Percentiles rank a stretch among this genome's conserved stretches.
These are phyloP conservation scores for Dolichoris vasculosae DNA, from an alignment of 1,140 invertebrate species.

Conservation along the genomic window DNA sequence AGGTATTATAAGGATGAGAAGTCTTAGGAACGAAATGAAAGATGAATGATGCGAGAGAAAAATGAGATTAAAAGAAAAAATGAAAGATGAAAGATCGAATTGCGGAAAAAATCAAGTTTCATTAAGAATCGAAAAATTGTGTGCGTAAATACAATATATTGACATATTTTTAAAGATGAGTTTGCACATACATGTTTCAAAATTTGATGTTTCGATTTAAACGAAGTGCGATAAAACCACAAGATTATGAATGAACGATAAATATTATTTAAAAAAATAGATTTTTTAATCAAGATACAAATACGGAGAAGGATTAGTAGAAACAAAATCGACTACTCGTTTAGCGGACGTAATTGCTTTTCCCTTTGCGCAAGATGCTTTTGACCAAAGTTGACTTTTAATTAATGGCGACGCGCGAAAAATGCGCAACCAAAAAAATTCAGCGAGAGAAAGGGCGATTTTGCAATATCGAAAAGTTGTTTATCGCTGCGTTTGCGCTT, in stretches of 20 bases:
- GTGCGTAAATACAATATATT: neutral
- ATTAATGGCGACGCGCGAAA: slow-evolving; percentile 21
- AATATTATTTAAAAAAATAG: too few relatives aligned
- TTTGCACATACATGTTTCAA: neutral
- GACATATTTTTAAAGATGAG: neutral
- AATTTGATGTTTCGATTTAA: neutral
- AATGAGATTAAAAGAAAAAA: neutral
- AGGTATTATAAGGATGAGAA: neutral
- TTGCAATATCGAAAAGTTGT: slow-evolving; percentile 26
- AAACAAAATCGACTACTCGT: neutral
- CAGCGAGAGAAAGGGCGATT: slow-evolving; percentile 12
- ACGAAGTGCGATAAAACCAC: neutral
- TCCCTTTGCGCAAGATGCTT: slow-evolving; percentile 32
- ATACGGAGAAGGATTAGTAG: neutral
- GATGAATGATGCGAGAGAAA: neutral
- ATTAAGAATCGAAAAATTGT: neutral
- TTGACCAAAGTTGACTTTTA: neutral
- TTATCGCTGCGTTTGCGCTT: neutral
- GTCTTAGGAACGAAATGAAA: neutral
- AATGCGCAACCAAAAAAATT: neutral
- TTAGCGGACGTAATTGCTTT: slow-evolving; percentile 14
- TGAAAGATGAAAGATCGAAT: neutral
- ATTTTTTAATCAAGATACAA: neutral
- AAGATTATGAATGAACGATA: neutral
- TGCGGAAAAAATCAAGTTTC: neutral